Percentiles rank a stretch among this genome's conserved stretches.
Conservation (phyloP, 2,797 vertebrate genomes). For the Apogon talboti region DNA sequence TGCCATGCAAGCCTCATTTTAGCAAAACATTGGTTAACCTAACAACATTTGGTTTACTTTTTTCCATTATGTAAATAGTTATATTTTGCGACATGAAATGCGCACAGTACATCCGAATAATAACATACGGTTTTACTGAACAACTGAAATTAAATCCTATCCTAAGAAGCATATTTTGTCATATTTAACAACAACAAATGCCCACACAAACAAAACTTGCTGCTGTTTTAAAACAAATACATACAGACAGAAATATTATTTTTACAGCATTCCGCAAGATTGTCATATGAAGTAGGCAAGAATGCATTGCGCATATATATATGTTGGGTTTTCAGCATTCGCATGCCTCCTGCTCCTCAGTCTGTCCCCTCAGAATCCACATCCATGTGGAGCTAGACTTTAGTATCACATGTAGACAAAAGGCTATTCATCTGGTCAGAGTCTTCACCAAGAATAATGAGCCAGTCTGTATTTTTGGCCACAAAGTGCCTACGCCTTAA, state of each 20-base stretch:
- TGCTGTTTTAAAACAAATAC: too few relatives aligned
- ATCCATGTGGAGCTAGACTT: conserved; percentile 50
- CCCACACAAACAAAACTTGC: too few relatives aligned
- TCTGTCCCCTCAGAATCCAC: conserved; percentile 37
- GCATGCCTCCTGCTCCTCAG: conserved; percentile 34
- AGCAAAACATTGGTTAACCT: background rate
- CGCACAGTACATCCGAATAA: background rate
- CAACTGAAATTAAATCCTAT: conserved; percentile 5
- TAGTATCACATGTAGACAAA: conserved; percentile 53
- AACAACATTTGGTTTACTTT: conserved; percentile 3
- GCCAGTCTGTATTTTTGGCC: conserved; percentile 48
- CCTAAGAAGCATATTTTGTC: background rate
- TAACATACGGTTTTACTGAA: conserved; percentile 9
- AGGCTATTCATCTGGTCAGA: conserved; percentile 64
- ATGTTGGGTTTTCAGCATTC: conserved; percentile 17
- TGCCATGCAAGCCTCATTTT: conserved; percentile 22
- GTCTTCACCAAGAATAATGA: conserved; percentile 56
- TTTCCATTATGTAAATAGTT: conserved; percentile 2
- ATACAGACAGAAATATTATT: background rate
- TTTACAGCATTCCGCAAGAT: conserved; percentile 6
- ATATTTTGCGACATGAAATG: background rate
- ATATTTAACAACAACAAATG: background rate
- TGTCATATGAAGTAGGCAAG: conserved; percentile 1
- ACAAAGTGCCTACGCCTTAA: conserved; percentile 31
- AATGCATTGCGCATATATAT: conserved; percentile 2